Evolutionary conservation across 2,113 vertebrate species (phyloP).

Genomic region (Oxyruncus cristatus): DNA sequence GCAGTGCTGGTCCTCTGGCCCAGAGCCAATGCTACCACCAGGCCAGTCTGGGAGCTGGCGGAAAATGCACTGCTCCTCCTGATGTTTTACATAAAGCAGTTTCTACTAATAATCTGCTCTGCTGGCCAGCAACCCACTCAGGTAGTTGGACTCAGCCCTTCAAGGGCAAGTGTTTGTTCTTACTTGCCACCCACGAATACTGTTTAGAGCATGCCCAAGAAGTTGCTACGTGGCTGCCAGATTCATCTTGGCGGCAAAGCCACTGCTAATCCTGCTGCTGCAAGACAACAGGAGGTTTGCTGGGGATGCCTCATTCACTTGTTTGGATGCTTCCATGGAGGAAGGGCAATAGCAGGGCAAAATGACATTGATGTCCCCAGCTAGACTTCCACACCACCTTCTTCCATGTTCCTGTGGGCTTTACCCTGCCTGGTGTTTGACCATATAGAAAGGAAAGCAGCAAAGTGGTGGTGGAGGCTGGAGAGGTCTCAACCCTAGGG

Average conservation of each 20-base stretch:
- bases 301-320: not conserved
- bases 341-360: not conserved
- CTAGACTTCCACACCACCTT: not conserved
- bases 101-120: not conserved
- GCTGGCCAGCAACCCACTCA: not conserved
- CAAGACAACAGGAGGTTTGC: not conserved
- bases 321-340: not conserved
- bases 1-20: not conserved
- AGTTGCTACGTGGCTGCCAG: not conserved
- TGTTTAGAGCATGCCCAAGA: not conserved
- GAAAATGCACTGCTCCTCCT: not conserved
- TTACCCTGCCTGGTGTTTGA: not conserved
- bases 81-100: not conserved
- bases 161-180: not conserved
- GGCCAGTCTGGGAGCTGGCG: not conserved
- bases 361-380: accelerated
- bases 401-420: not conserved
- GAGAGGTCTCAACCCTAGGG: not conserved
- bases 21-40: accelerated
- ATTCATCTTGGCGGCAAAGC: not conserved
- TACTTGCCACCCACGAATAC: not conserved
- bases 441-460: not conserved
- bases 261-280: not conserved
- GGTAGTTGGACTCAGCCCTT: not conserved
- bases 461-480: not conserved